Evolutionary conservation across 2,888 invertebrate species (phyloP).

Genomic region (Drosophila recens): DNA sequence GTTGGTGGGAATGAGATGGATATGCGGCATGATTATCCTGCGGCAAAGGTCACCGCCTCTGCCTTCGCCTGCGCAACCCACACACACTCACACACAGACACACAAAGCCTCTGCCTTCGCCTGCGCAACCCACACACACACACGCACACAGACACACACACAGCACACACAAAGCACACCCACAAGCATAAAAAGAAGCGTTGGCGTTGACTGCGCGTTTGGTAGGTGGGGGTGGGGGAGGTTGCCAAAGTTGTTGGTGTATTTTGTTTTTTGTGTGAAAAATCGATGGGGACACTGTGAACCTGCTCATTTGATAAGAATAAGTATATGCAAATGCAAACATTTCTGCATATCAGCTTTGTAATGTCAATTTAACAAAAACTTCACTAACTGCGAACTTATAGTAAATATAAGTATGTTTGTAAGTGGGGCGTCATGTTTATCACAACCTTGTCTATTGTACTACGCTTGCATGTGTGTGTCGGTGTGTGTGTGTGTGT

Average conservation of each 20-base stretch:
- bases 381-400: not conserved
- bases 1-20: too few relatives aligned
- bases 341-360: conserved; percentile 21
- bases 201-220: conserved; percentile 23
- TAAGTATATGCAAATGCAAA: conserved; percentile 41
- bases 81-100: conserved; percentile 5
- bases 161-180: conserved; percentile 4
- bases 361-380: conserved; percentile 8
- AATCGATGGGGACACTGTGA: conserved; percentile 44
- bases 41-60: conserved; percentile 51
- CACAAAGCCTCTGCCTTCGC: conserved; percentile 10
- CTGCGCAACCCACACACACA: conserved; percentile 10
- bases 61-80: conserved; percentile 10
- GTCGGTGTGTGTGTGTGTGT: conserved; percentile 3
- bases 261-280: conserved; percentile 35
- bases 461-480: conserved; percentile 1
- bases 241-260: conserved; percentile 10
- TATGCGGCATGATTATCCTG: conserved; percentile 43
- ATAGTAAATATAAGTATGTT: conserved; percentile 12
- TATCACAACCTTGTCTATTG: conserved; percentile 43
- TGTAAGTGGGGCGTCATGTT: conserved; percentile 51
- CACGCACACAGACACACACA: conserved; percentile 4
- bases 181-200: conserved; percentile 7
- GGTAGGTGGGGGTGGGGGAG: conserved; percentile 8
- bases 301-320: conserved; percentile 44